Percentiles rank a stretch among this genome's conserved stretches.
These are phyloP conservation scores for Alethe diademata DNA, from an alignment of 2,113 vertebrate genomes.

Conservation along the genomic window DNA sequence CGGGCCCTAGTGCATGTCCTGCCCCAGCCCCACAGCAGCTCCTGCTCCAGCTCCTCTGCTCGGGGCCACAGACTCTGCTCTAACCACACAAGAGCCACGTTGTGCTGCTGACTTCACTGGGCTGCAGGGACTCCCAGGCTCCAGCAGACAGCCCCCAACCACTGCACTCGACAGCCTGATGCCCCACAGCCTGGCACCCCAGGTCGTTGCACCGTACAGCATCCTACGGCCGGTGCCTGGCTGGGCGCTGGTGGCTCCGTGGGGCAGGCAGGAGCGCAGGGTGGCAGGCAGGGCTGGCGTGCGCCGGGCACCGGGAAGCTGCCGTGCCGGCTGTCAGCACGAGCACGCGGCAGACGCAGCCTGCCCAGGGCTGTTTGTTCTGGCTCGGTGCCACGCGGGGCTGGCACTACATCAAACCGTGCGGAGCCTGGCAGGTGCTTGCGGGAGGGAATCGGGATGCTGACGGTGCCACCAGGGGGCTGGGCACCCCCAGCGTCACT, in stretches of 20 bases:
- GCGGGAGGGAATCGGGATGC: not conserved
- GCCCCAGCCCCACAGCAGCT: not conserved
- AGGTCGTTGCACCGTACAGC: fast-evolving
- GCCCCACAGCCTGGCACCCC: not conserved
- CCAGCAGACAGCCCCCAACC: not conserved
- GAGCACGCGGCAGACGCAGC: constrained; percentile 45
- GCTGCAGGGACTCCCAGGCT: not conserved
- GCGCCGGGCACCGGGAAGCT: not conserved
- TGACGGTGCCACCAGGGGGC: not conserved
- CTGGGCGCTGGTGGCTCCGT: not conserved
- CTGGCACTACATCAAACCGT: constrained; percentile 56
- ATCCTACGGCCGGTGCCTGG: not conserved
- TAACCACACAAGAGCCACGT: fast-evolving
- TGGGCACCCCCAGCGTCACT: not conserved
- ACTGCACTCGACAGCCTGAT: not conserved
- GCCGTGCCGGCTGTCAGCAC: constrained; percentile 6
- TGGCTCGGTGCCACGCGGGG: constrained; percentile 33
- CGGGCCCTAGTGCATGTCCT: not conserved
- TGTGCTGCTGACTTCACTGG: not conserved
- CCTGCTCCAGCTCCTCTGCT: not conserved
- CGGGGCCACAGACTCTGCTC: fast-evolving
- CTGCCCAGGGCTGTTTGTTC: constrained; percentile 67
- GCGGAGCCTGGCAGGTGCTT: constrained; percentile 29
- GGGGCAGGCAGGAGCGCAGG: not conserved
- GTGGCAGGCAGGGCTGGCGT: not conserved